phyloP scores from a whole-genome alignment of 2,113 vertebrate genomes.

The Rattus rattus region DNA sequence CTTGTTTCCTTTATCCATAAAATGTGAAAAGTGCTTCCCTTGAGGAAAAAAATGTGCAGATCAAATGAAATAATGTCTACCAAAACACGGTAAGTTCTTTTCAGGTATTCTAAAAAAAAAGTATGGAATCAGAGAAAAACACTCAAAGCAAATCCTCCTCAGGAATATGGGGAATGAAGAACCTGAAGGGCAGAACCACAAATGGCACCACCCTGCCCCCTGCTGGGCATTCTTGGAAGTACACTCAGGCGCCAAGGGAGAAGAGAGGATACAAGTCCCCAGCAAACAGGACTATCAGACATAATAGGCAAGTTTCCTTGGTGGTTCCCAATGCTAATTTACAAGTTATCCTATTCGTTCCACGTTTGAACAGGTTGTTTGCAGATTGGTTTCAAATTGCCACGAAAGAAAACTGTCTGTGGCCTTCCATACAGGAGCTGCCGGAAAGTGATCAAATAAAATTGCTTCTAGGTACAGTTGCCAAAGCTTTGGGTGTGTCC shows the following conservation, averaged over 20 bases:
- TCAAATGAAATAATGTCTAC: conserved; percentile 17
- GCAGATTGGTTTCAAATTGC: neutral
- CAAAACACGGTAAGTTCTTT: neutral
- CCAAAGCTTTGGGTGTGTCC: neutral
- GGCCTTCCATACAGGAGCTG: neutral
- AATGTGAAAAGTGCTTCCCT: neutral
- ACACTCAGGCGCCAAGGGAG: neutral
- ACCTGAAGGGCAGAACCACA: neutral
- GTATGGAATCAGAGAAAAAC: neutral
- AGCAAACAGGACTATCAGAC: neutral
- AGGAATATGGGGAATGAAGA: neutral
- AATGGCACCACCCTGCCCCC: too few relatives aligned
- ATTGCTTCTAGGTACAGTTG: neutral
- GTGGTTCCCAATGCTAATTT: neutral
- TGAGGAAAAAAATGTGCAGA: neutral
- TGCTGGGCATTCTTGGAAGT: neutral
- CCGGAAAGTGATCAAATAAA: neutral
- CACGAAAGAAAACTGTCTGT: neutral
- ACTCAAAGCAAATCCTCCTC: neutral
- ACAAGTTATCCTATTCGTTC: neutral
- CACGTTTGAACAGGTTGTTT: neutral
- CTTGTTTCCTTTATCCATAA: neutral
- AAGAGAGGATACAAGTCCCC: neutral
- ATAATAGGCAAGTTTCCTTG: neutral
- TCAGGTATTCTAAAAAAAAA: neutral